Percentiles rank a stretch among this genome's conserved stretches.
phyloP scores from a whole-genome alignment of 2,113 vertebrate species.

The Melanocharis versteri region DNA sequence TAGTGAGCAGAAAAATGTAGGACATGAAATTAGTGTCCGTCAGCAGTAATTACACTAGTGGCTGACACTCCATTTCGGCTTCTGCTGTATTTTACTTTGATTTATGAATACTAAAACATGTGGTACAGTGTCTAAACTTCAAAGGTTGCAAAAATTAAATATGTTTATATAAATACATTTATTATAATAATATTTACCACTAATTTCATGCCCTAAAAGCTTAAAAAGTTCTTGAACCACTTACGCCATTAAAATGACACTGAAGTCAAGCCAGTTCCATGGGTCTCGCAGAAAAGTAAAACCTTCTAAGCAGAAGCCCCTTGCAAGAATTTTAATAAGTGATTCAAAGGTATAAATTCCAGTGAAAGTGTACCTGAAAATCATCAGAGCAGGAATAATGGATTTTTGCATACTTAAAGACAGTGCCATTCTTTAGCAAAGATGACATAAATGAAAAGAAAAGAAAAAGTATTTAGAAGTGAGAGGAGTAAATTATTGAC shows the following conservation, averaged over 20 bases:
- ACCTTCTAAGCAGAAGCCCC: constrained; percentile 92
- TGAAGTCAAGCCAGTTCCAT: constrained; percentile 99
- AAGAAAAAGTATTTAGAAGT: constrained; percentile 31
- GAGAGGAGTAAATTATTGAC: background rate
- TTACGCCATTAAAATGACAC: constrained; percentile 97
- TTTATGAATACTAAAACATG: background rate
- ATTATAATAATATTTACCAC: background rate
- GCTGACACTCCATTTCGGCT: background rate
- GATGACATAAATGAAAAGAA: background rate
- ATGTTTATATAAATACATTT: background rate
- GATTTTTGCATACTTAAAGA: background rate
- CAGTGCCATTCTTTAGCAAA: background rate
- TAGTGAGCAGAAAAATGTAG: constrained; percentile 34
- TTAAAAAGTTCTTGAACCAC: constrained; percentile 68
- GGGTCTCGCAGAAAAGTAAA: constrained; percentile 98
- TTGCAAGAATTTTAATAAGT: constrained; percentile 92
- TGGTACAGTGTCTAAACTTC: background rate
- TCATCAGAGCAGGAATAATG: constrained; percentile 3
- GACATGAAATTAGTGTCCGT: constrained; percentile 60
- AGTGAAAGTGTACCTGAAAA: constrained; percentile 91
- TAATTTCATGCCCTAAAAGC: constrained; percentile 56
- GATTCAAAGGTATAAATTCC: constrained; percentile 97
- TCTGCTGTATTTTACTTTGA: background rate
- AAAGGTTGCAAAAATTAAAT: background rate
- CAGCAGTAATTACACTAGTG: background rate